Conservation (phyloP, 2,797 vertebrate genomes). For the Phrynocephalus vlangalii region DNA sequence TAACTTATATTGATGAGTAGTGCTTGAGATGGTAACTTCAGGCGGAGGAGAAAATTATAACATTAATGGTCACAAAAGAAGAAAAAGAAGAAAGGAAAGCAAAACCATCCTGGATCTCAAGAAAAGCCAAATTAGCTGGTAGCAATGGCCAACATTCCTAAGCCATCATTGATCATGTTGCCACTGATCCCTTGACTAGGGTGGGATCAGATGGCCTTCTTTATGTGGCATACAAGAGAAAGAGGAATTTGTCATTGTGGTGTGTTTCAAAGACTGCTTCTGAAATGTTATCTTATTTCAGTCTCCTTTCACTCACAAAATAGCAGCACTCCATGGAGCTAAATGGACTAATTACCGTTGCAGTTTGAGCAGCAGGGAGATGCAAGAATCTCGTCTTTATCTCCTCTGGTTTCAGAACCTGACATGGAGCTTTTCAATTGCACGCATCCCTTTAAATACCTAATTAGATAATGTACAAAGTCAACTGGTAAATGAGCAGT, state of each 20-base stretch:
- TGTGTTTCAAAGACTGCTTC: constrained; percentile 89
- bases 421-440: constrained; percentile 87
- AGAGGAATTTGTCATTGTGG: constrained; percentile 85
- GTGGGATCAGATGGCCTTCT: constrained; percentile 73
- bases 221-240: constrained; percentile 78
- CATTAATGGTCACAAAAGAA: constrained; percentile 50
- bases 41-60: constrained; percentile 32
- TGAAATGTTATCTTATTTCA: constrained; percentile 87
- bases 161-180: constrained; percentile 63
- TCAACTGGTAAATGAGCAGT: constrained; percentile 82
- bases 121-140: constrained; percentile 67
- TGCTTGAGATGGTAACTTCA: neutral
- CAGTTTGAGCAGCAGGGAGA: constrained; percentile 73
- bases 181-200: constrained; percentile 73
- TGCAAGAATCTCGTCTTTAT: constrained; percentile 80
- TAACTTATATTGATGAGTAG: constrained; percentile 11
- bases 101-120: constrained; percentile 63
- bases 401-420: constrained; percentile 88
- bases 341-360: constrained; percentile 96
- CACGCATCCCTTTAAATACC: constrained; percentile 86
- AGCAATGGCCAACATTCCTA: constrained; percentile 59
- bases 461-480: constrained; percentile 92
- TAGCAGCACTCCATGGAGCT: constrained; percentile 82
- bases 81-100: constrained; percentile 24
- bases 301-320: constrained; percentile 82